Percentiles rank a stretch among this genome's conserved stretches.
These are phyloP conservation scores for Drosophila mettleri DNA, from an alignment of 2,888 invertebrate species.

Conservation along the genomic window DNA sequence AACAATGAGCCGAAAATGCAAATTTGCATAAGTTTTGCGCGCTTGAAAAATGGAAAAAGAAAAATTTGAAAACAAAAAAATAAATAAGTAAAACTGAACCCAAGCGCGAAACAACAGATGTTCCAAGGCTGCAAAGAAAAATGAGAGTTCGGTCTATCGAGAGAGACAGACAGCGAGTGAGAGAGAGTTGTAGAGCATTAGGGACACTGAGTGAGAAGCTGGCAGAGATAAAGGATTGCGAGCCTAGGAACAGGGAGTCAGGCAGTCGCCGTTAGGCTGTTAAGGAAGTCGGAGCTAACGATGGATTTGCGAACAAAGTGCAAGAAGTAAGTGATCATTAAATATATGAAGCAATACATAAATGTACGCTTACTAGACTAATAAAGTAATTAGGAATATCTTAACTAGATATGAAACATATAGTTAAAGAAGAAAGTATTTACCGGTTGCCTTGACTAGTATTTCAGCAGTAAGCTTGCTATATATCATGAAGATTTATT, in stretches of 20 bases:
- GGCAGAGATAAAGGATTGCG: conserved; percentile 20
- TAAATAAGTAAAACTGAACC: conserved; percentile 12
- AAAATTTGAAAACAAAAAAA: conserved; percentile 9
- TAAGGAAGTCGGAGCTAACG: conserved; percentile 17
- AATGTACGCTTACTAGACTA: too few relatives aligned
- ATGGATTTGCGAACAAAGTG: background rate
- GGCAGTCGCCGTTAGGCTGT: conserved; percentile 29
- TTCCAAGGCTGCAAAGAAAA: conserved; percentile 12
- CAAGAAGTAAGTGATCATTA: conserved; percentile 20
- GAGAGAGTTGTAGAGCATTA: background rate
- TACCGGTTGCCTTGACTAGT: too few relatives aligned
- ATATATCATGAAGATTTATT: too few relatives aligned
- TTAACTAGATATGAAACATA: too few relatives aligned
- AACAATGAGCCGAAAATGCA: conserved; percentile 50
- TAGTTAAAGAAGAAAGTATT: too few relatives aligned
- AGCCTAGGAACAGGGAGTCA: background rate
- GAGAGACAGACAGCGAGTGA: too few relatives aligned
- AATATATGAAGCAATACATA: background rate
- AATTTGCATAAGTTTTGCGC: conserved; percentile 74
- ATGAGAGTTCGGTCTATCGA: conserved; percentile 1
- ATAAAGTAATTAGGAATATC: too few relatives aligned
- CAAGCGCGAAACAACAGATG: conserved; percentile 46
- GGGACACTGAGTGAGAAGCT: background rate
- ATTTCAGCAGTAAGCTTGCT: too few relatives aligned
- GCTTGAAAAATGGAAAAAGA: conserved; percentile 38